phyloP scores from a whole-genome alignment of 2,113 vertebrate species.

The Oncorhynchus clarkii region DNA sequence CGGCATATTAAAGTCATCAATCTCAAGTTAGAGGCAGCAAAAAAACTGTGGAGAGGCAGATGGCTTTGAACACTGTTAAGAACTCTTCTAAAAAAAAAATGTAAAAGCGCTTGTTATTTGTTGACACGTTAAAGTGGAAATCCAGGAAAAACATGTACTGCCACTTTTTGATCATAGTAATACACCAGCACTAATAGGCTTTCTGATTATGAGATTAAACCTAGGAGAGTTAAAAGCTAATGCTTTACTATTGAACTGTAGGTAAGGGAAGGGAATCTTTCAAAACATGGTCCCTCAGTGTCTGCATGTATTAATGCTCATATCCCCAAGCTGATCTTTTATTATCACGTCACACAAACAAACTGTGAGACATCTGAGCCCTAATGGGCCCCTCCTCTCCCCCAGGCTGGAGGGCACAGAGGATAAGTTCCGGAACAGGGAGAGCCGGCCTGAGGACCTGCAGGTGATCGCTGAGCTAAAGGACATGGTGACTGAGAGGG shows the following conservation, averaged over 20 bases:
- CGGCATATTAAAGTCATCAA: neutral
- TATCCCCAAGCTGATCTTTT: neutral
- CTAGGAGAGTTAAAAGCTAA: constrained; percentile 4
- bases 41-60: neutral
- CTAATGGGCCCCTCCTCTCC: neutral
- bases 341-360: neutral
- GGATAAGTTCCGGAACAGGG: constrained; percentile 85
- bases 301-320: neutral
- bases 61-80: neutral
- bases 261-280: neutral
- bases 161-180: neutral
- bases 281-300: neutral
- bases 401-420: constrained; percentile 87
- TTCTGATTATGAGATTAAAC: neutral
- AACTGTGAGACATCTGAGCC: neutral
- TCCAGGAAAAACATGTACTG: no score
- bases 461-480: constrained; percentile 85
- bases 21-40: neutral
- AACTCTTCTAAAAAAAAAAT: no score
- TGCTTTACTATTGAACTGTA: constrained; percentile 3
- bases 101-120: no score
- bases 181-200: neutral
- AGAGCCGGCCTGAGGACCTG: constrained; percentile 85
- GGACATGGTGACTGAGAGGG: constrained; percentile 85
- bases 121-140: no score